A percentile compares a stretch with the other conserved stretches of the same genome.
phyloP scores from a whole-genome alignment of 2,797 vertebrate genomes.

The Mormyrus hasselquistii region DNA sequence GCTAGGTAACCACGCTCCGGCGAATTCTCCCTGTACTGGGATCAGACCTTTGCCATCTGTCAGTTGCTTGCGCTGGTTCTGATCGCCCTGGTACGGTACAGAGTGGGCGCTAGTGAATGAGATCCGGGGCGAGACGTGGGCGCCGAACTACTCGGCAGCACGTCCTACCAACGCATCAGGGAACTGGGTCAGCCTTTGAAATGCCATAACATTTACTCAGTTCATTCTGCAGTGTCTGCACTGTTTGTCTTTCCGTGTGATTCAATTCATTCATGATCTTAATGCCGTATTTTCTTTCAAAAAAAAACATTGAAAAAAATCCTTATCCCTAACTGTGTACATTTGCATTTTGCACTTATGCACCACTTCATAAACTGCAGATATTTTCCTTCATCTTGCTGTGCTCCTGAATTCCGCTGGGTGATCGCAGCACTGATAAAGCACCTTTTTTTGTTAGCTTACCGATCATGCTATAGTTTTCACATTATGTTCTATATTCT shows the following conservation, averaged over 20 bases:
- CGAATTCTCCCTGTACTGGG: conserved; percentile 19
- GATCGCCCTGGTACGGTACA: conserved; percentile 13
- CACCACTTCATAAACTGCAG: neutral
- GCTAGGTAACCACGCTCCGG: conserved; percentile 14
- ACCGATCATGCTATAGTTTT: neutral
- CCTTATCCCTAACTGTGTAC: conserved; percentile 1
- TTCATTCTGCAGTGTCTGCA: neutral
- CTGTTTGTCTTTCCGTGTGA: neutral
- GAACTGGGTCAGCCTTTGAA: conserved; percentile 3
- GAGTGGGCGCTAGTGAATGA: neutral
- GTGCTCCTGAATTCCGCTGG: neutral
- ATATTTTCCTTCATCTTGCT: neutral
- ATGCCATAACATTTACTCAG: neutral
- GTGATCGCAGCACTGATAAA: neutral
- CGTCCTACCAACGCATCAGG: neutral
- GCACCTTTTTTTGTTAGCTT: too few relatives aligned
- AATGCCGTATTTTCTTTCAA: neutral
- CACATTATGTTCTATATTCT: neutral
- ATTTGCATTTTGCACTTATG: neutral
- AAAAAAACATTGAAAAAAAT: neutral
- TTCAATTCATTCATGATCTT: neutral
- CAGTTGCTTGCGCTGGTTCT: conserved; percentile 15
- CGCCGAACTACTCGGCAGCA: neutral
- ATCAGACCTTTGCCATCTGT: conserved; percentile 32
- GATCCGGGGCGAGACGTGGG: neutral